Conservation (phyloP, 1,140 invertebrate species). For the Polyergus mexicanus region DNA sequence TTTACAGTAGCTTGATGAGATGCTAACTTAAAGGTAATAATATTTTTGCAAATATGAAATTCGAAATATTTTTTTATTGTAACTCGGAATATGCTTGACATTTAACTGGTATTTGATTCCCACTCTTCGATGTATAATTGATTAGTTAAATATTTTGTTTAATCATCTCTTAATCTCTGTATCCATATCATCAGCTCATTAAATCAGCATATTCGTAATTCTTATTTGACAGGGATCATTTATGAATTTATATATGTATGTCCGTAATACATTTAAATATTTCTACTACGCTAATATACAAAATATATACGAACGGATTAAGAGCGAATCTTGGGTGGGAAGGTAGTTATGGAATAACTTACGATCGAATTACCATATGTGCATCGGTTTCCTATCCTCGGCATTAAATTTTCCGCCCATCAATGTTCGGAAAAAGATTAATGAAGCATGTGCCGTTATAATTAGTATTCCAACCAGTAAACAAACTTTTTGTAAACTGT, state of each 20-base stretch:
- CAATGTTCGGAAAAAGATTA: slow-evolving; percentile 55
- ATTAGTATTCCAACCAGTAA: slow-evolving; percentile 31
- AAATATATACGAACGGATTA: slow-evolving; percentile 33
- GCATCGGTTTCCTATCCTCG: slow-evolving; percentile 2
- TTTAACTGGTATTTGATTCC: slow-evolving; percentile 34
- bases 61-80: slow-evolving; percentile 26
- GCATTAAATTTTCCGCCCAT: slow-evolving; percentile 57
- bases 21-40: not conserved
- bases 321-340: slow-evolving; percentile 11
- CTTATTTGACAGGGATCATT: not conserved
- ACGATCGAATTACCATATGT: slow-evolving; percentile 59
- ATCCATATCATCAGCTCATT: slow-evolving; percentile 16
- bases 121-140: slow-evolving; percentile 16
- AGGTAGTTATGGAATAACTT: slow-evolving; percentile 52
- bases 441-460: slow-evolving; percentile 52
- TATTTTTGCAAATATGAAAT: not conserved
- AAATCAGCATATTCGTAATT: slow-evolving; percentile 40
- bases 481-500: slow-evolving; percentile 44
- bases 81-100: slow-evolving; percentile 30
- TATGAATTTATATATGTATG: slow-evolving; percentile 38
- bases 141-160: slow-evolving; percentile 24
- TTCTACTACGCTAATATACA: slow-evolving; percentile 24
- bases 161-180: slow-evolving; percentile 30
- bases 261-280: slow-evolving; percentile 55
- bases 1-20: slow-evolving; percentile 14